These are phyloP conservation scores for Dicerorhinus sumatrensis DNA, from an alignment of 2,113 vertebrate genomes.

Conservation along the genomic window DNA sequence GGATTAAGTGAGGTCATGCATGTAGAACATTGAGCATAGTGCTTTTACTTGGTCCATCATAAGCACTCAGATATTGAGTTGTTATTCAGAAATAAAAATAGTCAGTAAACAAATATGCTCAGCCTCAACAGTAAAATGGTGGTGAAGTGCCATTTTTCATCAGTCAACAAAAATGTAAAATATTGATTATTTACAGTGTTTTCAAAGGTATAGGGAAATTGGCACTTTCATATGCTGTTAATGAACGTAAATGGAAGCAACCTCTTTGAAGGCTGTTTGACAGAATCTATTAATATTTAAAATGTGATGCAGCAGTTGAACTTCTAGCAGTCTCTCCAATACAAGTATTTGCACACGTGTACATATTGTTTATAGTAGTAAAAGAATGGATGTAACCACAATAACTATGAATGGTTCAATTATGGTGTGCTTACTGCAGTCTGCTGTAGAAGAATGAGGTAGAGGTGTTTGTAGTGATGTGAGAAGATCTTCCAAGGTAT, in stretches of 20 bases:
- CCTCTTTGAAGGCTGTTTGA: background rate
- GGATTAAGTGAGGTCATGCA: background rate
- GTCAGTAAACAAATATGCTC: background rate
- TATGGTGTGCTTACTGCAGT: background rate
- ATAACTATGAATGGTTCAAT: background rate
- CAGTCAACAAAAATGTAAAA: background rate
- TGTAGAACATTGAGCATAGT: background rate
- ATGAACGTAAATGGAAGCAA: background rate
- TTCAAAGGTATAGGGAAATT: background rate
- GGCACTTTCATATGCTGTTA: background rate
- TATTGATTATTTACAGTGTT: background rate
- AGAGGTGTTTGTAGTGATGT: background rate
- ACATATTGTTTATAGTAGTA: constrained; percentile 28
- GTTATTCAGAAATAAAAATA: background rate
- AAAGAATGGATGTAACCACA: background rate
- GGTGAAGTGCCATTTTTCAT: background rate
- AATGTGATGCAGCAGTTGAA: background rate
- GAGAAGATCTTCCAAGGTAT: background rate
- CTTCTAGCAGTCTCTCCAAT: background rate
- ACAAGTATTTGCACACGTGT: background rate
- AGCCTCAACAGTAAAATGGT: background rate
- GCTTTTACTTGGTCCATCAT: background rate
- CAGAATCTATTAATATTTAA: background rate
- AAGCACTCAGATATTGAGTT: background rate
- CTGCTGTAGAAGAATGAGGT: background rate